Evolutionary conservation across 1,140 invertebrate species (phyloP).

Genomic region (Drosophila varians): DNA sequence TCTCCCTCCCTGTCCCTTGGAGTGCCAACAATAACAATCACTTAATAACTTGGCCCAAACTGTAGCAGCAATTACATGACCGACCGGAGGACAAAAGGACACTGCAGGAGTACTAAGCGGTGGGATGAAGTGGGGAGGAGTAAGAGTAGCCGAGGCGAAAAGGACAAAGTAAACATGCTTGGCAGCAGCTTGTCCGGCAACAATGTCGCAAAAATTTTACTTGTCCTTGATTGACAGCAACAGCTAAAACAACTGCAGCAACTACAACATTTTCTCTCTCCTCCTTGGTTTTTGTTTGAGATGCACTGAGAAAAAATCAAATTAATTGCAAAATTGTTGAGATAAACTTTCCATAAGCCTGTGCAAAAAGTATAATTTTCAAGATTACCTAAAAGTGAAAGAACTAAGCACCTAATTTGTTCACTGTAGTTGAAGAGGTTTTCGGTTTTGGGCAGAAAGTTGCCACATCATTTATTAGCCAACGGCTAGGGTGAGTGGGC

Average conservation of each 20-base stretch:
- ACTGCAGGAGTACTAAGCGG: conserved; percentile 1
- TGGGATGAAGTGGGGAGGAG: background rate
- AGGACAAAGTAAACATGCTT: conserved; percentile 52
- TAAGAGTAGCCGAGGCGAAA: conserved; percentile 33
- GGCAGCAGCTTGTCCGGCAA: conserved; percentile 67
- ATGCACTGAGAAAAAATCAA: conserved; percentile 7
- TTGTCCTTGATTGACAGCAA: conserved; percentile 74
- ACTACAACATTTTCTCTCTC: conserved; percentile 31
- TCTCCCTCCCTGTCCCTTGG: background rate
- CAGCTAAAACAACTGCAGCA: conserved; percentile 31
- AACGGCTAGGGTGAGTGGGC: conserved; percentile 23
- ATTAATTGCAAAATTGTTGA: no score
- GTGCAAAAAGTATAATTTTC: no score
- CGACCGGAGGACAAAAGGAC: conserved; percentile 26
- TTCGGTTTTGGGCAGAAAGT: conserved; percentile 19
- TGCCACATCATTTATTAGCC: conserved; percentile 66
- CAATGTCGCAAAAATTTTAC: conserved; percentile 66
- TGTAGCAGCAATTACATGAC: conserved; percentile 70
- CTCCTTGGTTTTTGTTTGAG: conserved; percentile 9
- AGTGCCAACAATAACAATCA: conserved; percentile 53
- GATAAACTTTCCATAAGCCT: no score
- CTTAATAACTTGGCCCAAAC: conserved; percentile 75
- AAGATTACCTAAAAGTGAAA: no score
- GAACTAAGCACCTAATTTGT: no score
- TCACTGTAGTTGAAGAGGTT: conserved; percentile 5